Evolutionary conservation across 1,140 invertebrate species (phyloP).

Genomic region (Atta cephalotes): DNA sequence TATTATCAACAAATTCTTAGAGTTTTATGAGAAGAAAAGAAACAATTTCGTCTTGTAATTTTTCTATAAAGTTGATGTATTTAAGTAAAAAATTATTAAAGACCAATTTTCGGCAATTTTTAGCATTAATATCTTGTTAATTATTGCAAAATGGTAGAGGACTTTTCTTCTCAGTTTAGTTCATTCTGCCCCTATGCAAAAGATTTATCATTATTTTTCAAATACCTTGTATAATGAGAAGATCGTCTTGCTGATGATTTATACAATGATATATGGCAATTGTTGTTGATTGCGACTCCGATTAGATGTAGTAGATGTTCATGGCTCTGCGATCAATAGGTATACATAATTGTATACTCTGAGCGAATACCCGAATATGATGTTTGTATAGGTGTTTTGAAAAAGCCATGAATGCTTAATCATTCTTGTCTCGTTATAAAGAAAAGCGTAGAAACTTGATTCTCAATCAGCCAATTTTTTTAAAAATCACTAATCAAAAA

Average conservation of each 20-base stretch:
- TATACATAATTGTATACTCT: constrained; percentile 2
- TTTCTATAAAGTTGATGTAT: too few species aligned
- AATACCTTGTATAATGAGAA: neutral
- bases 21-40: too few species aligned
- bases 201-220: too few species aligned
- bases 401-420: constrained; percentile 65
- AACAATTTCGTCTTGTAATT: too few species aligned
- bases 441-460: constrained; percentile 46
- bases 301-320: constrained; percentile 26
- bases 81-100: too few species aligned
- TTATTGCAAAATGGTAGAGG: too few species aligned
- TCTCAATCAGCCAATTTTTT: constrained; percentile 62
- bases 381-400: constrained; percentile 35
- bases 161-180: too few species aligned
- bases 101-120: too few species aligned
- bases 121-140: too few species aligned
- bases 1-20: too few species aligned
- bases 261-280: constrained; percentile 77
- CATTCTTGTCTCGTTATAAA: constrained; percentile 51
- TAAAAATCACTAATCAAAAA: too few species aligned
- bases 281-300: constrained; percentile 34
- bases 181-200: too few species aligned
- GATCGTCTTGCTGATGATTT: constrained; percentile 73
- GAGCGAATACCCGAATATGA: constrained; percentile 10
- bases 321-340: neutral